Conservation (phyloP, 2,797 vertebrate genomes). For the Hippoglossus hippoglossus region DNA sequence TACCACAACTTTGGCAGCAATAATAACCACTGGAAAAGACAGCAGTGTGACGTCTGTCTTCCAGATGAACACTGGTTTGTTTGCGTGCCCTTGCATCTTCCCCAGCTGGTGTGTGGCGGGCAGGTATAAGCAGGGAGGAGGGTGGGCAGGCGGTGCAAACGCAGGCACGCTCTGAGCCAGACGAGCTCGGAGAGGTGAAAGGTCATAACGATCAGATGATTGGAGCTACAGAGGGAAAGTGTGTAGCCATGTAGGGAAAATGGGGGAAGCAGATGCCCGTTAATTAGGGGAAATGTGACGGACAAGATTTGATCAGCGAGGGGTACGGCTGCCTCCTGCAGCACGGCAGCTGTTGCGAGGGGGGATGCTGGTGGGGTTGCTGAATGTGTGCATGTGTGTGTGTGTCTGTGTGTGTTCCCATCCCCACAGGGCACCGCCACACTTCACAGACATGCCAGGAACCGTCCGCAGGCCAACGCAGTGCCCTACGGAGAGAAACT, state of each 20-base stretch:
- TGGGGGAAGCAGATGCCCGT: slow-evolving; percentile 98
- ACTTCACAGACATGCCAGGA: slow-evolving; percentile 81
- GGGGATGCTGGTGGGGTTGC: slow-evolving; percentile 86
- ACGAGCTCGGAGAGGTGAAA: slow-evolving; percentile 69
- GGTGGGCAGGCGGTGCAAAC: slow-evolving; percentile 42
- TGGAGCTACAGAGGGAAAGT: slow-evolving; percentile 75
- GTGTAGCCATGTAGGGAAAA: slow-evolving; percentile 88
- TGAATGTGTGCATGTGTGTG: slow-evolving; percentile 42
- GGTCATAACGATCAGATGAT: slow-evolving; percentile 81
- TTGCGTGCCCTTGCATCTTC: slow-evolving; percentile 53
- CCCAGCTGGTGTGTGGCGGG: slow-evolving; percentile 53
- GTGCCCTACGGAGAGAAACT: slow-evolving; percentile 78
- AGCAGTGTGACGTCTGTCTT: slow-evolving; percentile 31
- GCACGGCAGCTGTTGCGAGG: slow-evolving; percentile 95
- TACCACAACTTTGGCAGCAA: slow-evolving; percentile 35
- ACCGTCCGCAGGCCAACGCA: slow-evolving; percentile 79
- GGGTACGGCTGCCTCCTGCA: slow-evolving; percentile 91
- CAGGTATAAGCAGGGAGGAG: slow-evolving; percentile 56
- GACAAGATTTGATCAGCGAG: slow-evolving; percentile 97
- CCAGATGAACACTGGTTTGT: slow-evolving; percentile 59
- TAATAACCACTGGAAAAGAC: slow-evolving; percentile 34
- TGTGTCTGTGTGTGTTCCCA: slow-evolving; percentile 40
- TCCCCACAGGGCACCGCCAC: slow-evolving; percentile 82
- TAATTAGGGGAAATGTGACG: slow-evolving; percentile 99
- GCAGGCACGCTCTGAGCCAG: slow-evolving; percentile 37